Percentiles rank a stretch among this genome's conserved stretches.
Conservation (phyloP, 1,140 invertebrate species). For the Drosophila erecta region DNA sequence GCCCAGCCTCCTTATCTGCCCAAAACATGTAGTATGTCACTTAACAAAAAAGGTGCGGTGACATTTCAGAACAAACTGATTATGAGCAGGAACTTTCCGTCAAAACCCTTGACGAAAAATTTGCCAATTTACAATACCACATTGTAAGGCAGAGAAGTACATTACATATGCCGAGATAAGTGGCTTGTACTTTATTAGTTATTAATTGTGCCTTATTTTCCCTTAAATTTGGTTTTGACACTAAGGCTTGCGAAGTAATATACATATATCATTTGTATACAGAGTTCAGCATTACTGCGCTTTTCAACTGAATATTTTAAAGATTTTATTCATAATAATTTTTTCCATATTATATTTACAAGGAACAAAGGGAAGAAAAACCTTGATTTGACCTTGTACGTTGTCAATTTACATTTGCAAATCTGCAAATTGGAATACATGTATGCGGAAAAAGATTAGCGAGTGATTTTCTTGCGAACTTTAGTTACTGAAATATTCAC, state of each 20-base stretch:
- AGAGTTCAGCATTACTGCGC: no score
- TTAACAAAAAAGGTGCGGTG: not conserved
- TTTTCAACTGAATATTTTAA: no score
- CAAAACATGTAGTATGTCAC: conserved; percentile 32
- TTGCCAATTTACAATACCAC: not conserved
- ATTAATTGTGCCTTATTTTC: no score
- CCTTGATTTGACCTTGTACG: no score
- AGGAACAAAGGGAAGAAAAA: no score
- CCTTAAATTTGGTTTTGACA: no score
- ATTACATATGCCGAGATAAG: not conserved
- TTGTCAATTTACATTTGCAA: conserved; percentile 6
- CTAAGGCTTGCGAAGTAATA: no score
- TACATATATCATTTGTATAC: no score
- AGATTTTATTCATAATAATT: no score
- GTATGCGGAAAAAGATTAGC: no score
- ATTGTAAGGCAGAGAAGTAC: not conserved
- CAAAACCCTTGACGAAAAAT: not conserved
- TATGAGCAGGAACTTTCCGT: not conserved
- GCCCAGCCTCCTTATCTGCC: not conserved
- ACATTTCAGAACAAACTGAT: not conserved
- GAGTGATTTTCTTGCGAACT: not conserved
- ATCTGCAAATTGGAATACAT: not conserved
- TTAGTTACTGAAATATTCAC: not conserved
- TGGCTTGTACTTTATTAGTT: conserved; percentile 15
- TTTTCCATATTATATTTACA: no score